These are phyloP conservation scores for Poecilia latipinna DNA, from an alignment of 2,113 vertebrate species.

Conservation along the genomic window DNA sequence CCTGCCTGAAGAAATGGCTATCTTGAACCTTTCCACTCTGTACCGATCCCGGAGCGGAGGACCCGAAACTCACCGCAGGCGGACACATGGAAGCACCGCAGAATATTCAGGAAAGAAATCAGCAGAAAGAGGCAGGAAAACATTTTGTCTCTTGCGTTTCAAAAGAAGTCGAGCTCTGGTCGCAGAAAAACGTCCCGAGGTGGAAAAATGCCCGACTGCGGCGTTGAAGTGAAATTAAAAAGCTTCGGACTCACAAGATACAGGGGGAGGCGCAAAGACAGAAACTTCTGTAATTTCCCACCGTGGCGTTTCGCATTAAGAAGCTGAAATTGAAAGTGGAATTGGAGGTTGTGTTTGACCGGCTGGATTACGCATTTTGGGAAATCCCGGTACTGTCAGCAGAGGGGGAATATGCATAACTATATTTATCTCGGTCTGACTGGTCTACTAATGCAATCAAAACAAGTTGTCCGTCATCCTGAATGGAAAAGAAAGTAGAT, in stretches of 20 bases:
- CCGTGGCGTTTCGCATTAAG: neutral
- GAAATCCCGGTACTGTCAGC: neutral
- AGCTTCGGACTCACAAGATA: too few relatives aligned
- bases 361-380: neutral
- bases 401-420: neutral
- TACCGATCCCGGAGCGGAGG: neutral
- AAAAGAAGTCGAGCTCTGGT: neutral
- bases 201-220: neutral
- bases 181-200: too few relatives aligned
- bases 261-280: neutral
- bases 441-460: neutral
- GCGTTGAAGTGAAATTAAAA: neutral
- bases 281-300: neutral
- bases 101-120: neutral
- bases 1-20: neutral
- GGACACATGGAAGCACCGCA: neutral
- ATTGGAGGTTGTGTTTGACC: neutral
- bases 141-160: neutral
- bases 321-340: neutral
- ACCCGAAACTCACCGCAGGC: conserved; percentile 4
- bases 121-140: neutral
- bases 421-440: too few relatives aligned
- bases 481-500: neutral
- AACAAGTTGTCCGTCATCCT: neutral
- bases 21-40: neutral